A percentile compares a stretch with the other conserved stretches of the same genome.
phyloP scores from a whole-genome alignment of 2,888 invertebrate genomes.

The Tinea trinotella region DNA sequence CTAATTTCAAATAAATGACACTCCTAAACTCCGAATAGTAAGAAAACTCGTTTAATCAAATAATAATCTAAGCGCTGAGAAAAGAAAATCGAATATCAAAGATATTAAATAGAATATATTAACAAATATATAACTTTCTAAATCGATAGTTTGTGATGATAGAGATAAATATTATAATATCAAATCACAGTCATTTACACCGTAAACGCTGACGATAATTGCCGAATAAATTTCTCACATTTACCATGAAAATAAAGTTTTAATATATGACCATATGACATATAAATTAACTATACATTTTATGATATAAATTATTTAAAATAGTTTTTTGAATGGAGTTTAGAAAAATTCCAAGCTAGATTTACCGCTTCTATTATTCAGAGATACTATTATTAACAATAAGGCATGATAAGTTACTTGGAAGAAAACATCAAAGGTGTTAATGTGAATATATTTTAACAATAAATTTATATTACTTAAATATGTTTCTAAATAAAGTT shows the following conservation, averaged over 20 bases:
- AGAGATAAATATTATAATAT: constrained; percentile 8
- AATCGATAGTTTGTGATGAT: constrained; percentile 3
- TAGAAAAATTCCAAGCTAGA: not conserved
- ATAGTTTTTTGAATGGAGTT: not conserved
- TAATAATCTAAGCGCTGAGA: not conserved
- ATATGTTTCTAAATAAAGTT: too few species aligned
- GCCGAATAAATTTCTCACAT: constrained; percentile 12
- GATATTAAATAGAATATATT: not conserved
- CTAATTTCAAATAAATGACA: not conserved
- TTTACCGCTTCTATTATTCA: not conserved
- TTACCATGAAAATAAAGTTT: constrained; percentile 7
- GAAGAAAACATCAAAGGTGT: too few species aligned
- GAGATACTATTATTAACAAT: not conserved
- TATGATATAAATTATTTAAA: not conserved
- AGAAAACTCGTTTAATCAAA: not conserved
- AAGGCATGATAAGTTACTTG: too few species aligned
- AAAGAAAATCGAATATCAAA: not conserved
- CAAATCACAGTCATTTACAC: constrained; percentile 2
- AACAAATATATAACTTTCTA: constrained; percentile 3
- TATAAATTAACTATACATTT: constrained; percentile 1
- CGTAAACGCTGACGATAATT: constrained; percentile 2
- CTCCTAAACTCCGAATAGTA: not conserved
- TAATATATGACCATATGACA: not conserved
- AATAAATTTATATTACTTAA: too few species aligned
- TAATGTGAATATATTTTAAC: too few species aligned